A percentile compares a stretch with the other conserved stretches of the same genome.
Evolutionary conservation across 1,140 invertebrate genomes (phyloP).

Genomic region (Drosophila serrata): DNA sequence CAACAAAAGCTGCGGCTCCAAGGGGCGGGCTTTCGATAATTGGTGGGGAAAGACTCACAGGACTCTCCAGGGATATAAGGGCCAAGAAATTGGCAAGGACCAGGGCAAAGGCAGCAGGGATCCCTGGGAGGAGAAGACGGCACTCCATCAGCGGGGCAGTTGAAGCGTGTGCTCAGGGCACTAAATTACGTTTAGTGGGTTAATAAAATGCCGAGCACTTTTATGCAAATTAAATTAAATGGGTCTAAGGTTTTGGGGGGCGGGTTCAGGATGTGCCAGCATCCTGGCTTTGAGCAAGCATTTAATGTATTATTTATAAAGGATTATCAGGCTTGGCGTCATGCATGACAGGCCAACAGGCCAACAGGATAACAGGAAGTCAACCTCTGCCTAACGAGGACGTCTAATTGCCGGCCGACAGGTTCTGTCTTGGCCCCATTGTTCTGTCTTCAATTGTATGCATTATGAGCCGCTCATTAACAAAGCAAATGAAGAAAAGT

Average conservation of each 20-base stretch:
- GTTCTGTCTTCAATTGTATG: conserved; percentile 71
- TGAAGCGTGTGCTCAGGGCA: conserved; percentile 52
- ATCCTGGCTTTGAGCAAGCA: conserved; percentile 32
- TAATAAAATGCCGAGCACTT: conserved; percentile 76
- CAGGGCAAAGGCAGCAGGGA: not conserved
- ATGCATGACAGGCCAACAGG: conserved; percentile 59
- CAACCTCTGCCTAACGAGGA: conserved; percentile 73
- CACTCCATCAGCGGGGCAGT: conserved; percentile 71
- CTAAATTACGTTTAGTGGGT: conserved; percentile 79
- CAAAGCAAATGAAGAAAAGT: conserved; percentile 76
- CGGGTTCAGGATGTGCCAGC: conserved; percentile 9
- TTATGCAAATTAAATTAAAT: conserved; percentile 81
- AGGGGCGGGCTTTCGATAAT: conserved; percentile 63
- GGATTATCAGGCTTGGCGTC: conserved; percentile 62
- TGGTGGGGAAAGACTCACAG: conserved; percentile 44
- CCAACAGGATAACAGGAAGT: conserved; percentile 67
- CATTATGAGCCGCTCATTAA: conserved; percentile 77
- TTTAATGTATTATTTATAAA: conserved; percentile 81
- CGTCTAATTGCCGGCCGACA: conserved; percentile 67
- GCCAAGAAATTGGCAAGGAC: conserved; percentile 30
- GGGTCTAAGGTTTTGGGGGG: conserved; percentile 24
- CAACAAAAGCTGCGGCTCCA: conserved; percentile 64
- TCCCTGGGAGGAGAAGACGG: not conserved
- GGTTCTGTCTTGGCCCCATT: conserved; percentile 40
- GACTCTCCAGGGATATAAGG: conserved; percentile 57